Conservation (phyloP, 2,797 vertebrate genomes). For the Centroberyx gerrardi region DNA sequence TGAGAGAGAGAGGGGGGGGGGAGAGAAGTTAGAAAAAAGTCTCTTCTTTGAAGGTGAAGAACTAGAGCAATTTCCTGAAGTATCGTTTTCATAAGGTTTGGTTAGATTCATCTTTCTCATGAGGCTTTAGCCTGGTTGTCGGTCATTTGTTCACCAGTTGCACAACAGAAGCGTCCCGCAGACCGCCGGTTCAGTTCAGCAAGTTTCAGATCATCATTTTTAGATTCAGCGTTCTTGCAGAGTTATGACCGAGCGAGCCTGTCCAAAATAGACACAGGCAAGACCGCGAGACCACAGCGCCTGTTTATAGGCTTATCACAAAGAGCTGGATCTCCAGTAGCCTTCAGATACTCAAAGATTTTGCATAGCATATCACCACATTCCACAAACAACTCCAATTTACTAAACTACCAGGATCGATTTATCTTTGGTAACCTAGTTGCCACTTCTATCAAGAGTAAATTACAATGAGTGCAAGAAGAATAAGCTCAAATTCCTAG, state of each 20-base stretch:
- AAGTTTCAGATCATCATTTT: too few relatives aligned
- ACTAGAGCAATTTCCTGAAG: too few relatives aligned
- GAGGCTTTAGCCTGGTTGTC: too few relatives aligned
- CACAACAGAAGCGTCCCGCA: too few relatives aligned
- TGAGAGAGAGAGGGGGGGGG: slow-evolving; percentile 56
- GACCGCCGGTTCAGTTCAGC: too few relatives aligned
- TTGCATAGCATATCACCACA: not conserved
- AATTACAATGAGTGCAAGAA: not conserved
- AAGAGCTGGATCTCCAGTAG: not conserved
- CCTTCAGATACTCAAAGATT: not conserved
- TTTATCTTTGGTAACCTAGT: too few relatives aligned
- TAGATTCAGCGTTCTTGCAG: not conserved
- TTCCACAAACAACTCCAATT: not conserved
- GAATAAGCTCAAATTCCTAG: not conserved
- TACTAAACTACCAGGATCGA: too few relatives aligned
- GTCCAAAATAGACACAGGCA: not conserved
- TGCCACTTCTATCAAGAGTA: too few relatives aligned
- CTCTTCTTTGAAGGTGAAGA: too few relatives aligned
- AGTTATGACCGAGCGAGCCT: not conserved
- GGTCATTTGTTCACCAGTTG: too few relatives aligned
- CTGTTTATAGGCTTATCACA: not conserved
- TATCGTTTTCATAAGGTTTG: too few relatives aligned
- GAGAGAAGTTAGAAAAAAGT: not conserved
- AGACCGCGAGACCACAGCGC: not conserved
- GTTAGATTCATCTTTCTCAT: too few relatives aligned